Base-by-base conservation (phyloP, 2,888 invertebrate genomes). In the Craniophora ligustri region DNA sequence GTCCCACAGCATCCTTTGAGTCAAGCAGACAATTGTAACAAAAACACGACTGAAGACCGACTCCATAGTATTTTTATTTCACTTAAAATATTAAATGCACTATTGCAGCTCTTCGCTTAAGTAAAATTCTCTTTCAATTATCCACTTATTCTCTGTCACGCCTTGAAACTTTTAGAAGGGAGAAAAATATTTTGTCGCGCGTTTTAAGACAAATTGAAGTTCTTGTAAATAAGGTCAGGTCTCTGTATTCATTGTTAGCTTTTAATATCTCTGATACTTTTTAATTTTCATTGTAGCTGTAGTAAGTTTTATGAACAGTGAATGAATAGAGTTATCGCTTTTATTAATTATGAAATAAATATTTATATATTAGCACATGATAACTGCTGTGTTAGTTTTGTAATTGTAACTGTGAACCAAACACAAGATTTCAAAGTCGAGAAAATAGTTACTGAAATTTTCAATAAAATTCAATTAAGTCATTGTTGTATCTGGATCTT, bases 51-150 rank as follows among this genome's bases (percentile, higher is more conserved):
- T 32, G 34, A n/a, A n/a, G 44, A 32, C 40, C 34, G 34, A 34
- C 40, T 30, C 26, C 50, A 51, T 34, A n/a, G 35, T 56, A 63
- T 46, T 64, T 58, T 65, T 55, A 64, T 64, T 58, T 54, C 69
- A 67, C 69, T 74, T 45, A 62, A 64, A 68, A 67, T 65, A 74
- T 77, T 66, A 72, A 72, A 66, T 73, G 70, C 66, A 64, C 61
- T 65, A 57, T 64, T 54, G 49, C 61, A 41, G 59, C 36, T 38
- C 50, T 48, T 19, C 13, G 42, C 47, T 48, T 60, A 45, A 59
- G 62, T 53, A 57, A 55, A 69, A 63, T 68, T 75, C 57, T 51
- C 69, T 68, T 70, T 58, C 76, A 69, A 71, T 71, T 70, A 68
- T 66, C 57, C 46, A 50, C 63, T 65, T 69, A 60, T 59, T 68